Evolutionary conservation across 1,140 invertebrate genomes (phyloP).

Genomic region (Globodera ellingtonae): DNA sequence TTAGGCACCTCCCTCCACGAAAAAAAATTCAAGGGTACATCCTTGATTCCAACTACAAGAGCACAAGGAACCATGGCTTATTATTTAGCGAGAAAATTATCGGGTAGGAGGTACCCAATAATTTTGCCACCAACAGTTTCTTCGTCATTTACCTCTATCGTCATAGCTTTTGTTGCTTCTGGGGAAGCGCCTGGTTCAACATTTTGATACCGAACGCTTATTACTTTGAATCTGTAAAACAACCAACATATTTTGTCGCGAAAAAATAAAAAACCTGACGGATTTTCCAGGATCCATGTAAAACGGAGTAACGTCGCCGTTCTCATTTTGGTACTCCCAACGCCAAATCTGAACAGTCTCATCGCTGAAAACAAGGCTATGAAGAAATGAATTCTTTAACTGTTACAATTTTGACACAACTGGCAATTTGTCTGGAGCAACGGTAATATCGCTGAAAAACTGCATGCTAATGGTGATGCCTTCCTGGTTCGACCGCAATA

Average conservation of each 20-base stretch:
- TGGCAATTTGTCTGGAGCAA: constrained; percentile 33
- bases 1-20: no score
- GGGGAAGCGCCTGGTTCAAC: constrained; percentile 21
- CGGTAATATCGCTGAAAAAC: constrained; percentile 36
- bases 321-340: constrained; percentile 38
- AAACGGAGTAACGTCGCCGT: constrained; percentile 16
- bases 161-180: constrained; percentile 23
- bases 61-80: no score
- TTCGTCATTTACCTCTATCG: constrained; percentile 15
- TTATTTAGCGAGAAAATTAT: no score
- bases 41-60: no score
- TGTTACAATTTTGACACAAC: constrained; percentile 33
- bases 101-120: no score
- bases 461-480: constrained; percentile 25
- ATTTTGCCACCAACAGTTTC: no score
- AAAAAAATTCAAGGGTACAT: no score
- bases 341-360: constrained; percentile 34
- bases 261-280: constrained; percentile 11
- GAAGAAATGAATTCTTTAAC: constrained; percentile 3
- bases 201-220: constrained; percentile 24
- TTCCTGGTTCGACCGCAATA: constrained; percentile 24
- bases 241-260: background rate
- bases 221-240: constrained; percentile 17
- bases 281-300: constrained; percentile 34
- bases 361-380: constrained; percentile 23